phyloP scores from a whole-genome alignment of 2,888 invertebrate species.

The Limnephilus marmoratus region DNA sequence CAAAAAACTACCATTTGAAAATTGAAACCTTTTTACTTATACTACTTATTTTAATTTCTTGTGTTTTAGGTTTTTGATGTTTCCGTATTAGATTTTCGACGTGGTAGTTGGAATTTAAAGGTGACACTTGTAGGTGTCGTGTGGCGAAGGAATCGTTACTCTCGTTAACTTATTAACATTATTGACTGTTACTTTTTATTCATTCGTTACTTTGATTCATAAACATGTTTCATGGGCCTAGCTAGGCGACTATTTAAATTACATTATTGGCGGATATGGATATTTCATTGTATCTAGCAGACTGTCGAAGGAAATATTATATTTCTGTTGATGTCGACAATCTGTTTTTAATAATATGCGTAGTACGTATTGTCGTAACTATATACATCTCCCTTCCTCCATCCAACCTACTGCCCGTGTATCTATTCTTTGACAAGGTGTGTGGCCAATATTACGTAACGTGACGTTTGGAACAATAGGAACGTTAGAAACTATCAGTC shows the following conservation, averaged over 20 bases:
- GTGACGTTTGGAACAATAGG: no score
- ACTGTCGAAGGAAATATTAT: background rate
- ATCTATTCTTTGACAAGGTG: no score
- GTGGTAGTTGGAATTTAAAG: conserved; percentile 22
- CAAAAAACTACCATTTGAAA: background rate
- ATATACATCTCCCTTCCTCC: no score
- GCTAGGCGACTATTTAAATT: background rate
- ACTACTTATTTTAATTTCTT: background rate
- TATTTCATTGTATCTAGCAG: background rate
- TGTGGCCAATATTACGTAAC: no score
- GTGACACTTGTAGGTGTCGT: conserved; percentile 22
- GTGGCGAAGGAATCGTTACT: conserved; percentile 35
- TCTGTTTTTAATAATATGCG: background rate
- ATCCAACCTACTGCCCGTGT: no score
- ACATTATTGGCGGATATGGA: background rate
- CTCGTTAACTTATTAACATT: conserved; percentile 40
- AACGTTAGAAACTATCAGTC: no score
- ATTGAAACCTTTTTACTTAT: background rate
- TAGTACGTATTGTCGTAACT: no score
- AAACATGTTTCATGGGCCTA: background rate
- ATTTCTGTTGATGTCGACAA: background rate
- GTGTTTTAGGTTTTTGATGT: background rate
- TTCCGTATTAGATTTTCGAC: background rate
- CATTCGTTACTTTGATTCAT: background rate
- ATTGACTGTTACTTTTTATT: conserved; percentile 45